A percentile compares a stretch with the other conserved stretches of the same genome.
Evolutionary conservation across 2,888 invertebrate genomes (phyloP).

Genomic region (Parnassius glacialis): DNA sequence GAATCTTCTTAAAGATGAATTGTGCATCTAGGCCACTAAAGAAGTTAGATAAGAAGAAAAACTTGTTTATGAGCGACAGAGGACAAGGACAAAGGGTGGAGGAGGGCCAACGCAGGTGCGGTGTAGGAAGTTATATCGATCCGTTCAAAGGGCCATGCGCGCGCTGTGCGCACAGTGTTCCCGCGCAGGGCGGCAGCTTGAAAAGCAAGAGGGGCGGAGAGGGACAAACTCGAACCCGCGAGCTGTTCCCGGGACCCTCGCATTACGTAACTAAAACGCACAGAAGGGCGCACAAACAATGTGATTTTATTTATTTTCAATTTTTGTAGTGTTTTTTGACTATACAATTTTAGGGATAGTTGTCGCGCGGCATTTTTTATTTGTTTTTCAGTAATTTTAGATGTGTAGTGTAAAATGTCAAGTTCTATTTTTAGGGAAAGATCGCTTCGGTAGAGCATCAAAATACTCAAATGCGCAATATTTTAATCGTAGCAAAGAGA

Average conservation of each 20-base stretch:
- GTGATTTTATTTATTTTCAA: conserved; percentile 75
- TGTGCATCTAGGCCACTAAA: conserved; percentile 54
- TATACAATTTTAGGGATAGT: conserved; percentile 76
- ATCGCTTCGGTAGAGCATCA: conserved; percentile 44
- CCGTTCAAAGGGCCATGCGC: conserved; percentile 28
- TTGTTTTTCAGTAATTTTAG: conserved; percentile 49
- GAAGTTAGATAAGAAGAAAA: conserved; percentile 32
- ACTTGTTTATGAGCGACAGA: conserved; percentile 30
- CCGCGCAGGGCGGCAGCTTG: conserved; percentile 36
- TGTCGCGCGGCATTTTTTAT: conserved; percentile 60
- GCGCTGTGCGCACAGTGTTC: conserved; percentile 20
- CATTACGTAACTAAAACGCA: conserved; percentile 80
- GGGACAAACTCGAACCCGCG: conserved; percentile 42
- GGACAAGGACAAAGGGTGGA: conserved; percentile 33
- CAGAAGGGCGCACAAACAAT: conserved; percentile 80
- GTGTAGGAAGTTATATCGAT: conserved; percentile 36
- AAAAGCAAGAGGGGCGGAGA: conserved; percentile 44
- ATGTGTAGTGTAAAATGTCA: conserved; percentile 55
- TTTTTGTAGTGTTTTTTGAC: conserved; percentile 73
- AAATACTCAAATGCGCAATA: conserved; percentile 13
- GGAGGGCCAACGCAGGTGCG: conserved; percentile 35
- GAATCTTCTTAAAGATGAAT: conserved; percentile 41
- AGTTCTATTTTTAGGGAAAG: conserved; percentile 45
- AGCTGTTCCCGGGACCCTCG: conserved; percentile 56
- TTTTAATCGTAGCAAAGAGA: conserved; percentile 21